These are phyloP conservation scores for Heterotilapia buettikoferi DNA, from an alignment of 2,113 vertebrate species.

Conservation along the genomic window DNA sequence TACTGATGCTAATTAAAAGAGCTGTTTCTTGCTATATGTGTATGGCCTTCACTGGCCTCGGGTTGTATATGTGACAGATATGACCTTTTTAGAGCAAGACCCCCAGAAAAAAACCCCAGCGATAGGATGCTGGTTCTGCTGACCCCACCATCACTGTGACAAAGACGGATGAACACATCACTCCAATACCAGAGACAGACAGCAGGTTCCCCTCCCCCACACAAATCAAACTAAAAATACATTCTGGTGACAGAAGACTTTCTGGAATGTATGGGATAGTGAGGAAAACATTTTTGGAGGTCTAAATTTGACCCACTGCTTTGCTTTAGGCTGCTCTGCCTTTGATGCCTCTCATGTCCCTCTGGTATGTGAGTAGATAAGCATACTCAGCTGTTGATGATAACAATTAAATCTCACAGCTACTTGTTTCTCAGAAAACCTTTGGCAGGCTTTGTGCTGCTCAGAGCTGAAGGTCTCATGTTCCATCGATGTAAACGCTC, in stretches of 20 bases:
- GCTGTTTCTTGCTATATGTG: not conserved
- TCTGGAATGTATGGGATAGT: not conserved
- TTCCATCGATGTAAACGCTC: not conserved
- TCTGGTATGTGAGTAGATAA: not conserved
- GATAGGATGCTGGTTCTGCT: not conserved
- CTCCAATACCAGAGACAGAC: not conserved
- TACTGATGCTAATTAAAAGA: not conserved
- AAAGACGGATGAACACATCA: not conserved
- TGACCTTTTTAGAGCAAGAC: not conserved
- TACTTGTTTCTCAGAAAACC: not conserved
- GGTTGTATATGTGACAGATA: not conserved
- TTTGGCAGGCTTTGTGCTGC: not conserved
- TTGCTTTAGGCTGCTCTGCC: not conserved
- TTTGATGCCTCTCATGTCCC: not conserved
- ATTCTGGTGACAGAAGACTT: not conserved
- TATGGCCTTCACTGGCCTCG: not conserved
- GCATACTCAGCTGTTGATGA: not conserved
- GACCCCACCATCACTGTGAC: not conserved
- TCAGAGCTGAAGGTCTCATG: not conserved
- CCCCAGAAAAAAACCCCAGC: no score
- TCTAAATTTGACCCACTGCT: constrained; percentile 9
- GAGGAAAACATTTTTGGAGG: not conserved
- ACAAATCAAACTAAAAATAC: not conserved
- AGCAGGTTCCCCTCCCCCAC: not conserved
- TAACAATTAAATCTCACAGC: not conserved